Conservation (phyloP, 1,140 invertebrate genomes). For the Trachelipus rathkii region DNA sequence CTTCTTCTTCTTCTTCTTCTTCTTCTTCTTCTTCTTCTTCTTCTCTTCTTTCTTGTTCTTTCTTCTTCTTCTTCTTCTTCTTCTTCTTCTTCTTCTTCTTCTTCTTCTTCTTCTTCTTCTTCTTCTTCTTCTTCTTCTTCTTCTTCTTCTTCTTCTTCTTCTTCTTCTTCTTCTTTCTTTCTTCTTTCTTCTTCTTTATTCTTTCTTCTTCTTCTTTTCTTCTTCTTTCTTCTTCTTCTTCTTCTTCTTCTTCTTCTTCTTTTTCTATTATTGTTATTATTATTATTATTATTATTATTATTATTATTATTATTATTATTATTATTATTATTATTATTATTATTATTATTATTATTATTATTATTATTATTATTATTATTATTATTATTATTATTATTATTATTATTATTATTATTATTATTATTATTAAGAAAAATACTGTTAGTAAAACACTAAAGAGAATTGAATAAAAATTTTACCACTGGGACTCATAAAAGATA, state of each 20-base stretch:
- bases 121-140: neutral
- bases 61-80: neutral
- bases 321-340: neutral
- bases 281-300: constrained; percentile 12
- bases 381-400: no score
- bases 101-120: neutral
- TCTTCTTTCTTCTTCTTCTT: neutral
- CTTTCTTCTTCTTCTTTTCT: neutral
- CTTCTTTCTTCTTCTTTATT: neutral
- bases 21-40: neutral
- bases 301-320: constrained; percentile 5
- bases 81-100: neutral
- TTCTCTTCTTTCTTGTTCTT: neutral
- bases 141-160: neutral
- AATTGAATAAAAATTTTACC: no score
- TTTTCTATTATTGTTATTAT: neutral
- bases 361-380: no score
- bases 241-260: neutral
- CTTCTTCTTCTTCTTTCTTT: neutral
- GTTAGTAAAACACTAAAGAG: no score
- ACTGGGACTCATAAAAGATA: no score
- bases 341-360: no score
- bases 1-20: neutral
- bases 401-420: no score
- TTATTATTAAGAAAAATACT: no score